Conservation (phyloP, 2,797 vertebrate species). For the Lepidocolaptes lacrymiger region DNA sequence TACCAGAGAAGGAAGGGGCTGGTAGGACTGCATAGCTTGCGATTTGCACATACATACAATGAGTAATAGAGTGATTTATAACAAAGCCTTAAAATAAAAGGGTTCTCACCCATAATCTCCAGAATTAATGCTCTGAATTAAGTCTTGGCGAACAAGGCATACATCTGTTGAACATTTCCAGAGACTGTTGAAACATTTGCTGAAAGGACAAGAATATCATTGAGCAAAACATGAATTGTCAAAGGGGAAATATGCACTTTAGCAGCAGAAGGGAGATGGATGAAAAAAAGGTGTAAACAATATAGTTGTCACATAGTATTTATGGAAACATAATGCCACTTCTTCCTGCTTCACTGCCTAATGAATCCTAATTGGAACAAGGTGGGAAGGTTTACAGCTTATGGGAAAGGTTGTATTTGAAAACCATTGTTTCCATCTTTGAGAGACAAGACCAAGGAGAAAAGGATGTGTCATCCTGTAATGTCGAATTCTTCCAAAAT, state of each 20-base stretch:
- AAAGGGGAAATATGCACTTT: background rate
- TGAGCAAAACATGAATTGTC: background rate
- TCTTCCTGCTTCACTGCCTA: background rate
- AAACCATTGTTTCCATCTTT: background rate
- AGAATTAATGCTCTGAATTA: constrained; percentile 75
- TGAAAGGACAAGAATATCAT: constrained; percentile 53
- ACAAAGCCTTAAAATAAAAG: background rate
- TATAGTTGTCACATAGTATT: background rate
- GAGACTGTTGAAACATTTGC: constrained; percentile 68
- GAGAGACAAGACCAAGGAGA: background rate
- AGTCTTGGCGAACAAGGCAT: constrained; percentile 73
- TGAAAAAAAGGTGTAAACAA: background rate
- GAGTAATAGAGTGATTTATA: background rate
- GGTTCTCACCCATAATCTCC: constrained; percentile 76
- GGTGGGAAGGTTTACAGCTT: background rate
- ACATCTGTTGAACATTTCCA: constrained; percentile 73
- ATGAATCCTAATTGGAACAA: background rate
- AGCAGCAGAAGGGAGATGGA: background rate
- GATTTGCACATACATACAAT: background rate
- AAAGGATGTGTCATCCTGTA: background rate
- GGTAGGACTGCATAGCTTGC: background rate
- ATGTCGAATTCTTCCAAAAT: background rate
- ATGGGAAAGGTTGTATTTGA: background rate
- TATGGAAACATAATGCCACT: background rate
- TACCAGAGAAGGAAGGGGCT: background rate